Base-by-base conservation (phyloP, 1,140 invertebrate genomes). In the Leptopilina boulardi region DNA sequence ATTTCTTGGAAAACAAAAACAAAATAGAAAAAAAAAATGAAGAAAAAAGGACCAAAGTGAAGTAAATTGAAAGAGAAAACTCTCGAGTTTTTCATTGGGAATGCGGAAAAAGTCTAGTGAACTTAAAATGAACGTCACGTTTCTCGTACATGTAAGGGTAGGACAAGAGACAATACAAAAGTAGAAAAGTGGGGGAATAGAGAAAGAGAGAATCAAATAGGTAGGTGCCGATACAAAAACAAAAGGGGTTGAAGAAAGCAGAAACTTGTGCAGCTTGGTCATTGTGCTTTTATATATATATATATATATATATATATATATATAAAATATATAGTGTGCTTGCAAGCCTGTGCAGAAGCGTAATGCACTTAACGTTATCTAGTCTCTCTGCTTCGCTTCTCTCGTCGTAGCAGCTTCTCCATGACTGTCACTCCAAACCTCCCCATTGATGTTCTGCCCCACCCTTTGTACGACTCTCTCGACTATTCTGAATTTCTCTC, bases 321-420 rank as follows among this genome's bases (percentile, higher is more conserved):
- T n/a, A n/a, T n/a, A n/a, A n/a, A n/a, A n/a, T n/a, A 81, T 79
- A 82, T 51, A 71, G 80, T 76, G 80, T 76, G 77, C 59, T 66
- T 66, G 26, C 26, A 66, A n/a, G 23, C 75, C 34, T 75, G 73
- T 70, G 80, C 76, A 80, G 78, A 75, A 83, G 71, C 78, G 78
- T 82, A 83, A 83, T 82, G 80, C 82, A 83, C 82, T 83, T 83
- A 82, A 80, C 77, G 78, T 83, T 83, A 83, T 83, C 80, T 82
- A 75, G n/a, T n/a, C 71, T 78, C 80, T 78, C 73, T 77, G 74
- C 70, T 59, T 73, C 42, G 56, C 70, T 34, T 66, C 59, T n/a
- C 54, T 13, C 26, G 3, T 30, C 59, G 72, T 73, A 72, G 38
- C 77, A 76, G 78, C 79, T 78, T 80, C 79, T 78, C 79, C 74